phyloP scores from a whole-genome alignment of 2,888 invertebrate genomes.

The Drosophila greeni region DNA sequence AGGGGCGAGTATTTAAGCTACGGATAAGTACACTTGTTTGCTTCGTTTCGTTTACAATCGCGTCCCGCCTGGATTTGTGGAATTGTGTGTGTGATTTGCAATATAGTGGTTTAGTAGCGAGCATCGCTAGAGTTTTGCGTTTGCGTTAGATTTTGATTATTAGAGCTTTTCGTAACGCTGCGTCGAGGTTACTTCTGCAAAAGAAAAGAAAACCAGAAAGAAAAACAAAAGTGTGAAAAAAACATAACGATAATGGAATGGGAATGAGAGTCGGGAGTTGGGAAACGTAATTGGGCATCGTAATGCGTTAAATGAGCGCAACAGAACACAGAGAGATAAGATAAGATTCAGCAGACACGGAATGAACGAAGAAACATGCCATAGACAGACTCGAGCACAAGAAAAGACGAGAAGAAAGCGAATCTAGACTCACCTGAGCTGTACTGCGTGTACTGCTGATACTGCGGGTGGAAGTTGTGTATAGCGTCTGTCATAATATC shows the following conservation, averaged over 20 bases:
- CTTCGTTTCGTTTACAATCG: slow-evolving; percentile 38
- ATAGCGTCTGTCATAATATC: slow-evolving; percentile 99
- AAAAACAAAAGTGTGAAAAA: slow-evolving; percentile 60
- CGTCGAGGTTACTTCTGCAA: slow-evolving; percentile 94
- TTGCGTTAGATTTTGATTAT: slow-evolving; percentile 73
- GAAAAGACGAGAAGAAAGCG: slow-evolving; percentile 25
- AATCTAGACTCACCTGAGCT: slow-evolving; percentile 87
- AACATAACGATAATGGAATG: slow-evolving; percentile 53
- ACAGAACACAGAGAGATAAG: slow-evolving; percentile 45
- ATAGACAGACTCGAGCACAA: slow-evolving; percentile 49
- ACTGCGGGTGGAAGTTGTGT: slow-evolving; percentile 99
- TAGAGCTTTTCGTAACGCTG: slow-evolving; percentile 96
- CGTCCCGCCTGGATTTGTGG: slow-evolving; percentile 23
- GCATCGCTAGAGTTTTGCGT: slow-evolving; percentile 52
- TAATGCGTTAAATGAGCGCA: slow-evolving; percentile 34
- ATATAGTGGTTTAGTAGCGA: slow-evolving; percentile 49
- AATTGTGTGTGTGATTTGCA: slow-evolving; percentile 37
- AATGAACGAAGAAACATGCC: slow-evolving; percentile 44
- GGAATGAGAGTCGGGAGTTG: slow-evolving; percentile 27
- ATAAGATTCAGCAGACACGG: slow-evolving; percentile 34
- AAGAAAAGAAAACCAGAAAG: slow-evolving; percentile 79
- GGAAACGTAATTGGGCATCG: slow-evolving; percentile 25
- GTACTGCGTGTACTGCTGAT: slow-evolving; percentile 99
- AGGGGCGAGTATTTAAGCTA: slow-evolving; percentile 22
- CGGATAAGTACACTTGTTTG: slow-evolving; percentile 68